Percentiles rank a stretch among this genome's conserved stretches.
Conservation (phyloP, 2,888 invertebrate species). For the Drosophila falleni region DNA sequence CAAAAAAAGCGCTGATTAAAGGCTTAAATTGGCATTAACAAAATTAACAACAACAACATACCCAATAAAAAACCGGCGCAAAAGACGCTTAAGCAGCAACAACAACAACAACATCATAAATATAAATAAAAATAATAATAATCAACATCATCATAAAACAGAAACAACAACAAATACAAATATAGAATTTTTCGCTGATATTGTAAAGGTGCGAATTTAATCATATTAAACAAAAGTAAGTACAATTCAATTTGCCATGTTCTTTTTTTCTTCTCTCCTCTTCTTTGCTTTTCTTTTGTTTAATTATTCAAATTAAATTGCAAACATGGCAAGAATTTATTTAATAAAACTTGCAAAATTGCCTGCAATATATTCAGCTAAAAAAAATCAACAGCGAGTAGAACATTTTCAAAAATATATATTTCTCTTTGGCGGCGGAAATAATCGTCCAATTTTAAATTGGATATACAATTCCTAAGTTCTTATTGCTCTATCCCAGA, state of each 20-base stretch:
- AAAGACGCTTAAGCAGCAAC: slow-evolving; percentile 41
- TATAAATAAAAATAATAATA: not conserved
- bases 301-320: slow-evolving; percentile 24
- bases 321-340: slow-evolving; percentile 43
- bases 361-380: slow-evolving; percentile 21
- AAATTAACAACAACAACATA: slow-evolving; percentile 33
- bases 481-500: slow-evolving; percentile 17
- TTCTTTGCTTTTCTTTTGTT: not conserved
- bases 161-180: slow-evolving; percentile 31
- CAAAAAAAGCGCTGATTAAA: slow-evolving; percentile 47
- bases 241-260: slow-evolving; percentile 8
- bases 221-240: slow-evolving; percentile 37
- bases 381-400: not conserved
- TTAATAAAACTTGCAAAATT: slow-evolving; percentile 22
- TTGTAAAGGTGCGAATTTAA: slow-evolving; percentile 65
- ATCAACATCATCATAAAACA: slow-evolving; percentile 39
- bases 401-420: slow-evolving; percentile 22
- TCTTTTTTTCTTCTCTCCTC: not conserved
- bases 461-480: slow-evolving; percentile 22
- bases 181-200: slow-evolving; percentile 51
- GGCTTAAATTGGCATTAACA: slow-evolving; percentile 60
- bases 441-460: slow-evolving; percentile 64
- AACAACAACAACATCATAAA: not conserved
- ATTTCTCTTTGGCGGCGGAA: slow-evolving; percentile 65
- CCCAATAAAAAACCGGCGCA: slow-evolving; percentile 43